Evolutionary conservation across 2,113 vertebrate species (phyloP).

Genomic region (Tor tambroides): DNA sequence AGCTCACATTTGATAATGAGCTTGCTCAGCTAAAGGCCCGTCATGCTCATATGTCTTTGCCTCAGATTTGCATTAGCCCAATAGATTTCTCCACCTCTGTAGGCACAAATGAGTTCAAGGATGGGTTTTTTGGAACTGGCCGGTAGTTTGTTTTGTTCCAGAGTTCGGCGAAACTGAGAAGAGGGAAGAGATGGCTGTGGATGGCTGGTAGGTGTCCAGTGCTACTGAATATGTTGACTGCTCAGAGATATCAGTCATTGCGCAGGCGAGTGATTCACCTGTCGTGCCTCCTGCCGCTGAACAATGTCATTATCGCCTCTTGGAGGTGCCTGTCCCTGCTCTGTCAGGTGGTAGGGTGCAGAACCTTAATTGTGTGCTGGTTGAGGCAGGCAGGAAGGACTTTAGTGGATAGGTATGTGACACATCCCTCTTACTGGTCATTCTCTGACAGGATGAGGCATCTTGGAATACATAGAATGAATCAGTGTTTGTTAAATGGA

Average conservation of each 20-base stretch:
- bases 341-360: conserved; percentile 18
- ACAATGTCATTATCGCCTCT: conserved; percentile 7
- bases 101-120: not conserved
- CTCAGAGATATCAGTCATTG: not conserved
- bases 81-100: not conserved
- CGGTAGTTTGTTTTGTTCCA: not conserved
- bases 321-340: not conserved
- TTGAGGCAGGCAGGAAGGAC: not conserved
- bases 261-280: no score
- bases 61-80: not conserved
- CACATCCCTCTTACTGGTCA: not conserved
- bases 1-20: conserved; percentile 1
- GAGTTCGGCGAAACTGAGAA: not conserved
- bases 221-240: not conserved
- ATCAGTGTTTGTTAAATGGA: not conserved
- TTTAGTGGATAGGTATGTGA: not conserved
- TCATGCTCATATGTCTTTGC: not conserved
- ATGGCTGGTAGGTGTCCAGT: not conserved
- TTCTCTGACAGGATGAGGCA: not conserved
- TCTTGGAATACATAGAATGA: not conserved
- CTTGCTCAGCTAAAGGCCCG: not conserved
- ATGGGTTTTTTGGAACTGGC: not conserved
- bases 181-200: not conserved
- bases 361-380: conserved; percentile 15
- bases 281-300: no score